These are phyloP conservation scores for Drosophila takahashii DNA, from an alignment of 1,140 invertebrate genomes.

Conservation along the genomic window DNA sequence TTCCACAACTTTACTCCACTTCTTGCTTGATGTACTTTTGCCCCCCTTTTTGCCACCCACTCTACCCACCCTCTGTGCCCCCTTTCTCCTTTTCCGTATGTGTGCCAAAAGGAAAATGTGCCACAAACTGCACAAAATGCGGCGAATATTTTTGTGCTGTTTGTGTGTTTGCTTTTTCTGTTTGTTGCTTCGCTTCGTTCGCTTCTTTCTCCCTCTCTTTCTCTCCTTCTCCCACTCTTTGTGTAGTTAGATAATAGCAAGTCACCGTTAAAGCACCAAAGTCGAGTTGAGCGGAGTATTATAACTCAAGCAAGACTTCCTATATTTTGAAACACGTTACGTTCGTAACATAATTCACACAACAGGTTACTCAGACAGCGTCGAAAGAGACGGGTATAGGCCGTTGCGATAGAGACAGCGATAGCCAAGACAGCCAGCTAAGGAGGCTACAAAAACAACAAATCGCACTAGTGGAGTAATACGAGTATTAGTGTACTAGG, in stretches of 20 bases:
- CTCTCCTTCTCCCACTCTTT: slow-evolving; percentile 3
- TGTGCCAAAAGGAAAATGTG: slow-evolving; percentile 80
- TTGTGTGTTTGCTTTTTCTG: slow-evolving; percentile 40
- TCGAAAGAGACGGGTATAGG: slow-evolving; percentile 11
- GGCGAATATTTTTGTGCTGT: slow-evolving; percentile 51
- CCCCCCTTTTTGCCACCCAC: slow-evolving; percentile 34
- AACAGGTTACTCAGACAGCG: slow-evolving; percentile 66
- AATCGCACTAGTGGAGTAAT: slow-evolving; percentile 32
- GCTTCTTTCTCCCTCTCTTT: slow-evolving; percentile 56
- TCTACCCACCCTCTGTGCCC: not conserved
- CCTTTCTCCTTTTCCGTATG: slow-evolving; percentile 42
- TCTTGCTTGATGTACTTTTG: slow-evolving; percentile 60
- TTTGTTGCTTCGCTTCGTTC: slow-evolving; percentile 68
- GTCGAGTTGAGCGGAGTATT: slow-evolving; percentile 47
- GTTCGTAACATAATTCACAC: slow-evolving; percentile 85
- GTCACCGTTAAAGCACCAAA: slow-evolving; percentile 73
- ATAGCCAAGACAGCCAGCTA: slow-evolving; percentile 25
- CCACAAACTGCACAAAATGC: slow-evolving; percentile 73
- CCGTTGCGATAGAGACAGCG: slow-evolving; percentile 17
- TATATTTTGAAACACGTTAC: slow-evolving; percentile 85
- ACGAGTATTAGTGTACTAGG: slow-evolving; percentile 27
- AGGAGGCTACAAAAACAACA: slow-evolving; percentile 36
- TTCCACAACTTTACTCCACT: slow-evolving; percentile 78
- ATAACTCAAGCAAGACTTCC: slow-evolving; percentile 84
- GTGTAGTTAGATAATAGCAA: slow-evolving; percentile 70